Base-by-base conservation (phyloP, 2,888 invertebrate genomes). In the Habrosyne pyritoides region DNA sequence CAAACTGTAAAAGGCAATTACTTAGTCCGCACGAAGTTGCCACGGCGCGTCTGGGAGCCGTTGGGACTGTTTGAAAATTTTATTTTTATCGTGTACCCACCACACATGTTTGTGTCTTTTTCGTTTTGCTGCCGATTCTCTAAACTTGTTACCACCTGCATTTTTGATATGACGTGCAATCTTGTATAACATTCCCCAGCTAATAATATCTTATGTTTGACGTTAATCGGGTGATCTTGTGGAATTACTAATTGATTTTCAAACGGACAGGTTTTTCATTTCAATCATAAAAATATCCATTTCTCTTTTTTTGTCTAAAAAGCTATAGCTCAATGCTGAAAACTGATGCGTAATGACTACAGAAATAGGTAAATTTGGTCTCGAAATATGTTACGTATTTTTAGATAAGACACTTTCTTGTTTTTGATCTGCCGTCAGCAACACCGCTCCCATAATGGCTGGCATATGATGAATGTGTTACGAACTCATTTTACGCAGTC, bases 1-100 rank as follows among this genome's bases (percentile, higher is more conserved):
- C 81, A 70, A 79, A 83, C 83, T 84, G 77, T 82, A 83, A 82
- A 84, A 81, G 85, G 79, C 84, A 84, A 87, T 87, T 86, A 87
- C 86, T 87, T 84, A 82, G 83, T 75, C 75, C 72, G 70, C 77
- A 73, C 70, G 64, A 79, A 80, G 77, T 83, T 81, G 69, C 70
- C 75, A 76, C 77, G 77, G 70, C 68, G 70, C 81, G 75, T 66
- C 73, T 61, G 79, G 77, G 81, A 77, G 60, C 71, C 63, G 74
- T 79, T 72, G 64, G 63, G 56, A 61, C 59, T 64, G 60, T 62
- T 70, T 66, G 59, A 61, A 66, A 69, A 69, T 73, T 80, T 77
- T 73, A 72, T 76, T 75, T 71, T 72, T 69, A 63, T 63, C 68
- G 61, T 66, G 57, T 56, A 61, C 60, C 53, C 56, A 51, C 57